These are phyloP conservation scores for Holcopasites calliopsidis DNA, from an alignment of 1,140 invertebrate species.

Conservation along the genomic window DNA sequence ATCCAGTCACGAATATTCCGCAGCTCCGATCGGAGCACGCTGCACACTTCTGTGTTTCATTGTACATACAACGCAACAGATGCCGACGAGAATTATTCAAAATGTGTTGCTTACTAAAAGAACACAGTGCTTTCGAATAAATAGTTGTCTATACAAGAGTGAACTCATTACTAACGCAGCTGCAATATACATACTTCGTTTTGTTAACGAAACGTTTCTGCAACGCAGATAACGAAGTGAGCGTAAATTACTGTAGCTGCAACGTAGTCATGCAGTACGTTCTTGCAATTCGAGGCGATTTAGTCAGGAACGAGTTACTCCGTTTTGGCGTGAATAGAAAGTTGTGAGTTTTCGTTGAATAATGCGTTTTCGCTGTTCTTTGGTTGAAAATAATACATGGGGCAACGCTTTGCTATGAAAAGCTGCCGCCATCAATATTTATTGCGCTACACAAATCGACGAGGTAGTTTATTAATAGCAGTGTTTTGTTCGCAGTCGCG, in stretches of 20 bases:
- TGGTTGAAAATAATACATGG: background rate
- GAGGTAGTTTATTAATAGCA: background rate
- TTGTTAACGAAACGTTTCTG: background rate
- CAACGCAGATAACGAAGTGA: background rate
- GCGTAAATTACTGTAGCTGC: background rate
- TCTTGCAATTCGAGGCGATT: background rate
- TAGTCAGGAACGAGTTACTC: background rate
- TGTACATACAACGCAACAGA: background rate
- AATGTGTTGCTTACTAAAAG: background rate
- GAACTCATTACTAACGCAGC: background rate
- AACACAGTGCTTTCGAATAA: background rate
- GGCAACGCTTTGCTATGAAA: background rate
- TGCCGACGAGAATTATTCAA: background rate
- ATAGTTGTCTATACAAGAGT: background rate
- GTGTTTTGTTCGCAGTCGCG: background rate
- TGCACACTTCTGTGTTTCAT: background rate
- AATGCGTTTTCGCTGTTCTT: background rate
- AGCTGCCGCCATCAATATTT: background rate
- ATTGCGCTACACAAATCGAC: background rate
- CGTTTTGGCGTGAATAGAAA: too few species aligned
- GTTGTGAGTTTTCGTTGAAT: too few species aligned
- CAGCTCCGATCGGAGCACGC: constrained; percentile 7
- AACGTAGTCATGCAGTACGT: background rate
- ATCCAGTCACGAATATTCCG: constrained; percentile 33
- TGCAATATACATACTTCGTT: background rate